These are phyloP conservation scores for Herpetotheres cachinnans DNA, from an alignment of 2,113 vertebrate species.

Conservation along the genomic window DNA sequence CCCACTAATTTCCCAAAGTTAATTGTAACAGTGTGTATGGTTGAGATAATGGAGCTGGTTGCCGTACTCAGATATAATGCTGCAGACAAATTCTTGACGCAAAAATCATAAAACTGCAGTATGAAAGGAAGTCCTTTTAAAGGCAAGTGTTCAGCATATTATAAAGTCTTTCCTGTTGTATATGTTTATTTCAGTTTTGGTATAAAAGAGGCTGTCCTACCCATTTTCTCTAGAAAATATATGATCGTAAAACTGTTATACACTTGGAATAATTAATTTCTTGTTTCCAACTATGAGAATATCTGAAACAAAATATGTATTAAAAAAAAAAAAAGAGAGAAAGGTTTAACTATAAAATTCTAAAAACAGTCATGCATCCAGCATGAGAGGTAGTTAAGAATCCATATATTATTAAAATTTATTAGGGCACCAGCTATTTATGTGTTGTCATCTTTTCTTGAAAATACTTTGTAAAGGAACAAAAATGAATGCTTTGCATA, in stretches of 20 bases:
- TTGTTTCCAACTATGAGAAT: slow-evolving; percentile 37
- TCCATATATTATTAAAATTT: slow-evolving; percentile 1
- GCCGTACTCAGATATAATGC: slow-evolving; percentile 24
- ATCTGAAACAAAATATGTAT: slow-evolving; percentile 24
- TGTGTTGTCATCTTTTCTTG: slow-evolving; percentile 4
- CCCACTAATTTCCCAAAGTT: slow-evolving; percentile 37
- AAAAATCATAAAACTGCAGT: slow-evolving; percentile 10
- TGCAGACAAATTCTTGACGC: slow-evolving; percentile 47
- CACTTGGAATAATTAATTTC: slow-evolving; percentile 41
- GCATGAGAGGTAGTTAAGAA: slow-evolving; percentile 11
- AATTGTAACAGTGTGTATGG: neutral
- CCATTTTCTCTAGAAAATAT: slow-evolving; percentile 44
- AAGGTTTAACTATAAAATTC: slow-evolving; percentile 4
- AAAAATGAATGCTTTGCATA: slow-evolving; percentile 21
- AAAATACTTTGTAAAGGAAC: slow-evolving; percentile 7
- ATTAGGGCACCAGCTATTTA: neutral
- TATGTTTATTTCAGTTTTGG: slow-evolving; percentile 58
- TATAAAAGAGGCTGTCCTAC: slow-evolving; percentile 46
- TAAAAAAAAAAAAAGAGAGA: slow-evolving; percentile 27
- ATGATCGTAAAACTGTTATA: slow-evolving; percentile 1
- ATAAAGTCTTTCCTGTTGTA: slow-evolving; percentile 7
- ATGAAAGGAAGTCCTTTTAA: slow-evolving; percentile 38
- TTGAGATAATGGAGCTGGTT: slow-evolving; percentile 45
- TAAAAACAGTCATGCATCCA: neutral
- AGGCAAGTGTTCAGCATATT: slow-evolving; percentile 13